Base-by-base conservation (phyloP, 2,888 invertebrate genomes). In the Agapetus fuscipes region DNA sequence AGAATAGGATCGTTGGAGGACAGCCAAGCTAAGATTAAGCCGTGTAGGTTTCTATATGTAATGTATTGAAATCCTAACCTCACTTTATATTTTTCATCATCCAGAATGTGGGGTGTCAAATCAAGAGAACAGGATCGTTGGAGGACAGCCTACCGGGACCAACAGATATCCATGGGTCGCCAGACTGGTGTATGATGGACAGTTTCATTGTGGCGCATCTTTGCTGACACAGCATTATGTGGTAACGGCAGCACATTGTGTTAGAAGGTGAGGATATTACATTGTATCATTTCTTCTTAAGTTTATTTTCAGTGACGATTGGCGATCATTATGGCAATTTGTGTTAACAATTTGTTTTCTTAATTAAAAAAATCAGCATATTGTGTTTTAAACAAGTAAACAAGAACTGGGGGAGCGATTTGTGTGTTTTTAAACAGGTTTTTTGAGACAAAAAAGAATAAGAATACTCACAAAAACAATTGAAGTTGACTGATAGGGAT, bases 81-180 rank as follows among this genome's bases (percentile, higher is more conserved):
- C n/a, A n/a, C n/a, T n/a, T n/a, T n/a, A n/a, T n/a, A n/a, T n/a
- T n/a, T n/a, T n/a, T n/a, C n/a, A n/a, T n/a, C n/a, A n/a, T 63
- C 31, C 62, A 87, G 87, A 88, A 62, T 88, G 88, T 55, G 87
- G 88, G 25, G 69, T 81, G 41, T 71, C 83, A 2, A 88, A 85
- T 65, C 86, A 87, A 66, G 87, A 89, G 67, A 84, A 83, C 57
- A 71, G 89, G 51, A 88, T 90, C 49, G 85, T 90, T 38, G 89
- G 89, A 34, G 89, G 89, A 10, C 71, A 77, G 53, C 83, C 88
- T 14, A 82, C 88, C 1, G 81, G 83, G 35, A 72, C 84, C 20
- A 86, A 88, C 64, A 78, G 82, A 50, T 89, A 86, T 60, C 89
- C 89, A 6, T 89, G 89, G 89, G 76, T 89, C 61, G 89, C 85